These are phyloP conservation scores for Andrena dorsata DNA, from an alignment of 2,888 invertebrate species.

Conservation along the genomic window DNA sequence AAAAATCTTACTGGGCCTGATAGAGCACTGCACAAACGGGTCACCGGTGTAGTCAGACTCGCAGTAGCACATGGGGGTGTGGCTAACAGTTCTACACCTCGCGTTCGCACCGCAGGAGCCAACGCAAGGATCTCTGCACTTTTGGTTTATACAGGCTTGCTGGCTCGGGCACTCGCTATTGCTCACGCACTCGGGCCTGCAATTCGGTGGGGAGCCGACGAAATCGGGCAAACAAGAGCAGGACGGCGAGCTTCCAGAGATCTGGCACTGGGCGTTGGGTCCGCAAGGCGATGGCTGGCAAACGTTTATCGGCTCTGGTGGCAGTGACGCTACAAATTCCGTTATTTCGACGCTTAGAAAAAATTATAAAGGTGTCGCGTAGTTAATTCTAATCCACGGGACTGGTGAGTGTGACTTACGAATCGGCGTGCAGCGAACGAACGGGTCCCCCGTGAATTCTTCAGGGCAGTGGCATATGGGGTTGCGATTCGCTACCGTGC, in stretches of 20 bases:
- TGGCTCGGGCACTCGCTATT: conserved; percentile 91
- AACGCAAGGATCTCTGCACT: conserved; percentile 91
- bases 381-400: not conserved
- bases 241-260: conserved; percentile 89
- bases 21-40: conserved; percentile 88
- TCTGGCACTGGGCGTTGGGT: conserved; percentile 88
- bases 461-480: conserved; percentile 92
- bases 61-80: conserved; percentile 89
- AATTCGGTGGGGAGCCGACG: conserved; percentile 91
- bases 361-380: not conserved
- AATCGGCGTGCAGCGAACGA: conserved; percentile 87
- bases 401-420: conserved; percentile 78
- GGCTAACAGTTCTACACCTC: conserved; percentile 89
- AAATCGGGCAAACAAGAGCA: conserved; percentile 93
- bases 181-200: conserved; percentile 92
- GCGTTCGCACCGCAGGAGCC: conserved; percentile 91
- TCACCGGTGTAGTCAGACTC: conserved; percentile 87
- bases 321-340: conserved; percentile 85
- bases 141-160: conserved; percentile 90
- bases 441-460: conserved; percentile 91
- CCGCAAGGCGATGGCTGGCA: conserved; percentile 92
- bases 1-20: conserved; percentile 75
- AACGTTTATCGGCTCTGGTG: conserved; percentile 86
- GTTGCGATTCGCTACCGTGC: conserved; percentile 92
- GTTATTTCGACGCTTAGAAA: not conserved